Evolutionary conservation across 2,888 invertebrate genomes (phyloP).

Genomic region (Unio delphinus): DNA sequence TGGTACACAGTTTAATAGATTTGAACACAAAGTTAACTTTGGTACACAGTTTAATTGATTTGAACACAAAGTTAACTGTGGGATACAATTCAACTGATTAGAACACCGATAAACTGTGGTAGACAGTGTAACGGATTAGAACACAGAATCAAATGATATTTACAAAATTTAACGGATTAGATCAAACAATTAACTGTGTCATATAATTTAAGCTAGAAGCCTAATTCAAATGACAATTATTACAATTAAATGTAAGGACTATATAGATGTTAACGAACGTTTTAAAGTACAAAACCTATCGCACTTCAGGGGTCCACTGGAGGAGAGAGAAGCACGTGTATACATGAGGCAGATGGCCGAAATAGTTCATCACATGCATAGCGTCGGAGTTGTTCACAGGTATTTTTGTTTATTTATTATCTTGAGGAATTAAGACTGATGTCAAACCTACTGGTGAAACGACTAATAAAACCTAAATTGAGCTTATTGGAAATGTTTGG

Average conservation of each 20-base stretch:
- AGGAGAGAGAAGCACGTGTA: slow-evolving; percentile 21
- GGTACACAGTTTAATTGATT: too few relatives aligned
- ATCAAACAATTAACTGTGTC: background rate
- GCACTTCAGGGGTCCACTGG: slow-evolving; percentile 17
- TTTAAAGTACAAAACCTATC: background rate
- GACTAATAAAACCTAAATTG: too few relatives aligned
- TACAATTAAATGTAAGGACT: background rate
- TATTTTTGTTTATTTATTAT: slow-evolving; percentile 1
- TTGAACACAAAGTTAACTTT: too few relatives aligned
- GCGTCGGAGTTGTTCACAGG: slow-evolving; percentile 33
- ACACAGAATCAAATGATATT: too few relatives aligned
- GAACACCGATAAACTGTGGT: too few relatives aligned
- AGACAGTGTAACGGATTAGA: too few relatives aligned
- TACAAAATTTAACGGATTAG: background rate
- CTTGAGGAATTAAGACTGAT: too few relatives aligned
- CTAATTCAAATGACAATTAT: background rate
- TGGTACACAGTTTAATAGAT: too few relatives aligned
- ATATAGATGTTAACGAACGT: background rate
- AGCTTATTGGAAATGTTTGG: too few relatives aligned
- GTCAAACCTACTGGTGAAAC: too few relatives aligned
- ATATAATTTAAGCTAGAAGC: background rate
- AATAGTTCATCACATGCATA: slow-evolving; percentile 33
- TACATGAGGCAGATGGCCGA: slow-evolving; percentile 21
- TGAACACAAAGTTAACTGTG: too few relatives aligned
- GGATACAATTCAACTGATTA: too few relatives aligned